Evolutionary conservation across 92 coral and sea anemone genomes (phyloP).

Genomic region (Parazoanthus swiftii): DNA sequence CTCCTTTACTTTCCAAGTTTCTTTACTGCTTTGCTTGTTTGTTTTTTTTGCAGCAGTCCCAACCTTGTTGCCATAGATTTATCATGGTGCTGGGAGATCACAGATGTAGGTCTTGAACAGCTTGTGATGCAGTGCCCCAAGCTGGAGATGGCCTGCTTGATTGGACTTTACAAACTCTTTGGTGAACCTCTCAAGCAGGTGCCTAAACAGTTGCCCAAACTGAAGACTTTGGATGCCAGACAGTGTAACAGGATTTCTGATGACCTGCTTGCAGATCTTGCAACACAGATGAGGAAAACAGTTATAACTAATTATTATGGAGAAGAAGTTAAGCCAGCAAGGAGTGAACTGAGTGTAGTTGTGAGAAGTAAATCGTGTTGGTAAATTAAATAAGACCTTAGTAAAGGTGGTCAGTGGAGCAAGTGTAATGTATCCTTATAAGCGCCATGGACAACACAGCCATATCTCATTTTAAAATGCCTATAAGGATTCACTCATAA

Average conservation of each 20-base stretch:
- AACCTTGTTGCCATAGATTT: conserved; percentile 71
- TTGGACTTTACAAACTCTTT: conserved; percentile 69
- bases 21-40: background rate
- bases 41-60: conserved; percentile 63
- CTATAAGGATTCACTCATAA: too few species aligned
- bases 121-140: conserved; percentile 61
- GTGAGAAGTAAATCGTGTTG: background rate
- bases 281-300: conserved; percentile 52
- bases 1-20: too few species aligned
- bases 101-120: conserved; percentile 80
- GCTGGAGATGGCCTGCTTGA: conserved; percentile 63
- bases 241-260: conserved; percentile 87
- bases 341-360: conserved; percentile 1
- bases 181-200: conserved; percentile 74
- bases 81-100: conserved; percentile 95
- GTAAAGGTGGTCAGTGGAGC: too few species aligned
- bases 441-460: too few species aligned
- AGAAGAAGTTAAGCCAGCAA: conserved; percentile 50
- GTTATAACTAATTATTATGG: conserved; percentile 82
- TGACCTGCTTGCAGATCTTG: conserved; percentile 77
- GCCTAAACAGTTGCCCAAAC: conserved; percentile 63
- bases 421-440: too few species aligned
- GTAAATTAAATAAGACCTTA: background rate
- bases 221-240: conserved; percentile 73
- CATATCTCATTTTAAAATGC: too few species aligned